A percentile compares a stretch with the other conserved stretches of the same genome.
Conservation (phyloP, 2,888 invertebrate genomes). For the Crepidodera aurea region DNA sequence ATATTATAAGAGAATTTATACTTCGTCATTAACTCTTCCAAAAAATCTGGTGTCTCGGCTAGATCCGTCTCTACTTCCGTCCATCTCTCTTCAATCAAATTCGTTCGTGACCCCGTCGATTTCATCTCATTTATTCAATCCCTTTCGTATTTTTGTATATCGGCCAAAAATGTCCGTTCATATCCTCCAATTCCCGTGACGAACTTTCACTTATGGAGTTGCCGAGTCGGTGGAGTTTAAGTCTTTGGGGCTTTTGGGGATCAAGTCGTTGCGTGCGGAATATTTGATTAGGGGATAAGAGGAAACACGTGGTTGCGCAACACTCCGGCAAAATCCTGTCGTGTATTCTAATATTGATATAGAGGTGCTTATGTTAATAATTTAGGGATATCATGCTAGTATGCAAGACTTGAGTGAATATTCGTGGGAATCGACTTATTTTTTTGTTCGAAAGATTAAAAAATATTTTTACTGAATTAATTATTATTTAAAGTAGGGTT, state of each 20-base stretch:
- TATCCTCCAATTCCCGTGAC: background rate
- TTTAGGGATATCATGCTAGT: background rate
- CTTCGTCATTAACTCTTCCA: too few relatives aligned
- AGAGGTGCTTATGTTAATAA: background rate
- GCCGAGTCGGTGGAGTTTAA: constrained; percentile 8
- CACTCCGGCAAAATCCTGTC: background rate
- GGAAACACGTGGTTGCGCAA: constrained; percentile 17
- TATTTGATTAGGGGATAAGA: constrained; percentile 9
- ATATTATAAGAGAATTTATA: too few relatives aligned
- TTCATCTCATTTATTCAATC: background rate
- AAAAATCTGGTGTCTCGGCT: background rate
- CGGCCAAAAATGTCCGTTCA: background rate
- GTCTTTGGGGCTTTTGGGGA: background rate
- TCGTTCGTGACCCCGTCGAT: background rate
- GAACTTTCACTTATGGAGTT: constrained; percentile 16
- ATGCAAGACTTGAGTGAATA: background rate
- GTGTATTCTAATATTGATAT: background rate
- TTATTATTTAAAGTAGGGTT: too few relatives aligned
- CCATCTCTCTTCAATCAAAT: background rate
- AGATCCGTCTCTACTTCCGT: background rate
- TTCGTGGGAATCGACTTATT: too few relatives aligned
- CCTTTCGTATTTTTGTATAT: constrained; percentile 5
- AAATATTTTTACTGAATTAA: too few relatives aligned
- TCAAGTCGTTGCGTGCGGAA: constrained; percentile 5
- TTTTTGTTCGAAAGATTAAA: too few relatives aligned